These are phyloP conservation scores for Spinibarbus caldwelli DNA, from an alignment of 2,797 vertebrate genomes.

Conservation along the genomic window DNA sequence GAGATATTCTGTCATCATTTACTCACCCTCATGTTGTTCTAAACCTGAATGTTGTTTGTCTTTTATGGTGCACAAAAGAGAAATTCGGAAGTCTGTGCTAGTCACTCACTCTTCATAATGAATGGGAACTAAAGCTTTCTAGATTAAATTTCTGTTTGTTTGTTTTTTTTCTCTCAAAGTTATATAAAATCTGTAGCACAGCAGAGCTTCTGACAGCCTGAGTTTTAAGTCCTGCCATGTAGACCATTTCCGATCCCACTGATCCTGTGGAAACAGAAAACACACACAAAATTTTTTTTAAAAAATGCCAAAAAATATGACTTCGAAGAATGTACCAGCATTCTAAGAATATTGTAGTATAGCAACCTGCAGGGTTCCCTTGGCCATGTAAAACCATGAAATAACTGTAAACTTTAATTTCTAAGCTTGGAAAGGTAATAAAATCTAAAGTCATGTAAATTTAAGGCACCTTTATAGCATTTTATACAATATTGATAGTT, in stretches of 20 bases:
- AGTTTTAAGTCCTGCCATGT: background rate
- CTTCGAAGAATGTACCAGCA: background rate
- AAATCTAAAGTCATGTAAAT: background rate
- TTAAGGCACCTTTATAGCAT: background rate
- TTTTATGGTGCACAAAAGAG: background rate
- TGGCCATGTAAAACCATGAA: background rate
- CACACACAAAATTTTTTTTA: background rate
- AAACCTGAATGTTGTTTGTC: background rate
- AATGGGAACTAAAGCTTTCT: background rate
- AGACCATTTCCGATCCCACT: background rate
- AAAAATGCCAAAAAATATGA: background rate
- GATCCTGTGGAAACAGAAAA: background rate
- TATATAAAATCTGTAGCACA: background rate
- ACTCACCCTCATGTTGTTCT: background rate
- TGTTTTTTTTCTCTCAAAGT: background rate
- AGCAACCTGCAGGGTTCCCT: background rate
- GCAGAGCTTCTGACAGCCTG: background rate
- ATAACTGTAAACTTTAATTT: background rate
- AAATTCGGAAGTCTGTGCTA: background rate
- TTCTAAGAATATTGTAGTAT: background rate
- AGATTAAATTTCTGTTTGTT: background rate
- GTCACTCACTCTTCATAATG: background rate
- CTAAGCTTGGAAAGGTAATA: background rate
- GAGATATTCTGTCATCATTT: background rate
- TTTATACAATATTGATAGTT: background rate